Percentiles rank a stretch among this genome's conserved stretches.
These are phyloP conservation scores for Rotaria macrura DNA, from an alignment of 2,888 invertebrate genomes.

Conservation along the genomic window DNA sequence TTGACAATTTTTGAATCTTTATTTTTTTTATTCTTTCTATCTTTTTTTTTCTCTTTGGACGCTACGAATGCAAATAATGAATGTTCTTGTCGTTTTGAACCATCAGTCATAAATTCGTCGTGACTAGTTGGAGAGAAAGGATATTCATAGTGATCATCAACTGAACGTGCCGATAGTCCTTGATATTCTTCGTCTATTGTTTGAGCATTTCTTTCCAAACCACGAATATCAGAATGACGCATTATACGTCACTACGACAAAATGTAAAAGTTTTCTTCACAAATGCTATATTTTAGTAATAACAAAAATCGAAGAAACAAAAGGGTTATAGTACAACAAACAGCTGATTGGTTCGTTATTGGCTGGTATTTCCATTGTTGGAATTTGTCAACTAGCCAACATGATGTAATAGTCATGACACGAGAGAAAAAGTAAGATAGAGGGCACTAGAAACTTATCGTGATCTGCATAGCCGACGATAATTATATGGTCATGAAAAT, in stretches of 20 bases:
- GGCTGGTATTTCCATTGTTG: neutral
- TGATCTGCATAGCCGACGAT: too few species aligned
- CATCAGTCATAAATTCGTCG: neutral
- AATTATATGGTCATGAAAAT: too few species aligned
- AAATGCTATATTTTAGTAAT: neutral
- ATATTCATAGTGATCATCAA: neutral
- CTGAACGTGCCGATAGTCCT: neutral
- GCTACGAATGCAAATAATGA: neutral
- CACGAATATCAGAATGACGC: neutral
- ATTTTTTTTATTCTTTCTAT: neutral
- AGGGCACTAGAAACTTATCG: neutral
- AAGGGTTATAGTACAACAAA: neutral
- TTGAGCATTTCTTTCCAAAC: neutral
- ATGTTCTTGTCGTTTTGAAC: neutral
- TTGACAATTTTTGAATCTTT: neutral
- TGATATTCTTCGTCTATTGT: neutral
- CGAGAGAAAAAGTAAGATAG: neutral
- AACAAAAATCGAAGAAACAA: neutral
- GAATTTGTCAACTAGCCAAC: neutral
- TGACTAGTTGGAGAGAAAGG: neutral
- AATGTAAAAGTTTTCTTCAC: neutral
- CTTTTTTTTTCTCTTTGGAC: neutral
- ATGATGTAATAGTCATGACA: neutral
- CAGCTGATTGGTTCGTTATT: neutral
- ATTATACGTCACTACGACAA: neutral